These are phyloP conservation scores for Chaunax sp. DNA, from an alignment of 2,797 vertebrate species.

Conservation along the genomic window DNA sequence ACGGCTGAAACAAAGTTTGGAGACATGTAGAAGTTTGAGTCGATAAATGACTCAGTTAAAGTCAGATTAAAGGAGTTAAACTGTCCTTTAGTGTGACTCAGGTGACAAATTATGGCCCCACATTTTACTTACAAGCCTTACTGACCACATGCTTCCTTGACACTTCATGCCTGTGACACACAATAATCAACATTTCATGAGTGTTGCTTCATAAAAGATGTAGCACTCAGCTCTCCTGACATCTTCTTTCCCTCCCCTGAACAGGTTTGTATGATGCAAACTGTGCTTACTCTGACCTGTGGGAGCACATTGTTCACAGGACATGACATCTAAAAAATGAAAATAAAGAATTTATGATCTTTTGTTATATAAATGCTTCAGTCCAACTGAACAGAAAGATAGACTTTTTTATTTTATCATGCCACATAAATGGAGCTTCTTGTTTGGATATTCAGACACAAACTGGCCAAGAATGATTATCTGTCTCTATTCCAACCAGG, in stretches of 20 bases:
- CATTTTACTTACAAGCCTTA: no score
- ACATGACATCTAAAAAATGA: not conserved
- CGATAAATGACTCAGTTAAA: no score
- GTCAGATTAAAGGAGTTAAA: no score
- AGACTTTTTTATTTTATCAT: not conserved
- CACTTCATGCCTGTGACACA: conserved; percentile 1
- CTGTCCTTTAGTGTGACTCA: no score
- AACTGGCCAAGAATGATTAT: no score
- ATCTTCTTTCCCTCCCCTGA: not conserved
- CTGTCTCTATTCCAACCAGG: no score
- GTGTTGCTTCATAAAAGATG: conserved; percentile 20
- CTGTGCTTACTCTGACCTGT: conserved; percentile 2
- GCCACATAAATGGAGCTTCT: no score
- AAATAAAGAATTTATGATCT: not conserved
- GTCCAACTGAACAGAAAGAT: not conserved
- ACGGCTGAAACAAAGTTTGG: not conserved
- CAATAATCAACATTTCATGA: conserved; percentile 39
- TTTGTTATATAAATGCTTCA: not conserved
- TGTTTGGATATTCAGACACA: no score
- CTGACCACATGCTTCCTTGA: no score
- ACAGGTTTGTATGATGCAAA: not conserved
- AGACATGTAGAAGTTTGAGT: no score
- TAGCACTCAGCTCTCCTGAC: conserved; percentile 3
- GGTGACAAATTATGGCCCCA: no score
- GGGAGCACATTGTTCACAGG: not conserved